A percentile compares a stretch with the other conserved stretches of the same genome.
Conservation (phyloP, 2,888 invertebrate species). For the Ctenicera cuprea region DNA sequence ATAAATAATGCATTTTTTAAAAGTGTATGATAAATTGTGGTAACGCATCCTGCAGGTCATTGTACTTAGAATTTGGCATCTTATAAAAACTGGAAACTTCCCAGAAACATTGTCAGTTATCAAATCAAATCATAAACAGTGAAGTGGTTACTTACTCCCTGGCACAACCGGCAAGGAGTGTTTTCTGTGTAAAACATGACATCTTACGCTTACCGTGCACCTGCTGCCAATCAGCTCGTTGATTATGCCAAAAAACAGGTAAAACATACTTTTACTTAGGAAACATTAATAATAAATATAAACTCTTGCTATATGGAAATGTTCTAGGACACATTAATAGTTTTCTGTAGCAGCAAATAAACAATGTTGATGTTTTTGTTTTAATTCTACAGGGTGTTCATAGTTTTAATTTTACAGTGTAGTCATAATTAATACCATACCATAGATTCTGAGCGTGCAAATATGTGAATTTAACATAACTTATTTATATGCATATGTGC, state of each 20-base stretch:
- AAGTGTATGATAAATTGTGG: not conserved
- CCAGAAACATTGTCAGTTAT: constrained; percentile 2
- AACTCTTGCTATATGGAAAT: no score
- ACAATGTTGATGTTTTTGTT: no score
- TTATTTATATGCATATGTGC: no score
- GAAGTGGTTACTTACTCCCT: not conserved
- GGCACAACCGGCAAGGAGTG: no score
- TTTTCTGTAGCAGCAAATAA: no score
- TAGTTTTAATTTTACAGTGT: no score
- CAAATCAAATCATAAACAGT: not conserved
- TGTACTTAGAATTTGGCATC: not conserved
- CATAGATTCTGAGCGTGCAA: no score
- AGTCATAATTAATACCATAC: no score
- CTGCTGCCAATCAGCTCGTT: constrained; percentile 65
- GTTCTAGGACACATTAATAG: no score
- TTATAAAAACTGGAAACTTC: constrained; percentile 6
- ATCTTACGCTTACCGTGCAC: constrained; percentile 54
- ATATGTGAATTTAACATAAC: no score
- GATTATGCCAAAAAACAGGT: constrained; percentile 65
- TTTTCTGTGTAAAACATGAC: not conserved
- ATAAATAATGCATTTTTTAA: no score
- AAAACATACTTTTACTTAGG: constrained; percentile 43
- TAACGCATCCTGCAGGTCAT: constrained; percentile 15
- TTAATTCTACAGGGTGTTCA: no score
- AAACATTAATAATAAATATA: not conserved